These are phyloP conservation scores for Elysia crispata DNA, from an alignment of 2,888 invertebrate species.

Conservation along the genomic window DNA sequence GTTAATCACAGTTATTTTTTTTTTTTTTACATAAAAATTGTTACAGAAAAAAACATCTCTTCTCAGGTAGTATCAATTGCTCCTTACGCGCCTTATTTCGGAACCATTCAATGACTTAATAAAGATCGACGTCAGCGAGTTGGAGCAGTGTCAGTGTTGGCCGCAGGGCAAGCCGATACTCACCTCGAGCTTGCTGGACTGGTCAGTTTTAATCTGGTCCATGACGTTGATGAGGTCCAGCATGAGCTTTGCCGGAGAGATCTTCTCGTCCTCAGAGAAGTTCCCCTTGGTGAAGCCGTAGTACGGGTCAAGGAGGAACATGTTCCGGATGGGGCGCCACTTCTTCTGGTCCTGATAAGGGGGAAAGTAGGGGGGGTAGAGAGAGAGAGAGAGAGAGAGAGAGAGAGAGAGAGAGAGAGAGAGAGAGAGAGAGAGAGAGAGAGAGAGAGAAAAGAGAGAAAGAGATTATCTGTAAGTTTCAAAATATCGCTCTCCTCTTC, in stretches of 20 bases:
- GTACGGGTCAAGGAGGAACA: conserved; percentile 57
- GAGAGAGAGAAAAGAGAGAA: too few species aligned
- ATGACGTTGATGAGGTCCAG: conserved; percentile 56
- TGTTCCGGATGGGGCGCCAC: conserved; percentile 58
- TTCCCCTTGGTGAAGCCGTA: conserved; percentile 57
- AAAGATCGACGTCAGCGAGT: neutral
- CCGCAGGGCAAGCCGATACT: neutral
- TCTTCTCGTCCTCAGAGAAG: conserved; percentile 58
- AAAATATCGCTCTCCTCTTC: too few species aligned
- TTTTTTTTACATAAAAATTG: too few species aligned
- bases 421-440: too few species aligned
- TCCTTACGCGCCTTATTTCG: neutral
- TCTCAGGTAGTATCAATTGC: too few species aligned
- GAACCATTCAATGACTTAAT: too few species aligned
- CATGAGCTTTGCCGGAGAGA: conserved; percentile 60
- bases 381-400: too few species aligned
- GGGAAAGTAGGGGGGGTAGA: too few species aligned
- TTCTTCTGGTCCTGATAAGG: conserved; percentile 54
- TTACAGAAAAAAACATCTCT: too few species aligned
- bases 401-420: too few species aligned
- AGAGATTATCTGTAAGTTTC: too few species aligned
- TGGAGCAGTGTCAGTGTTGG: neutral
- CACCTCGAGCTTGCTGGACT: conserved; percentile 40
- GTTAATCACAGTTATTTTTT: too few species aligned
- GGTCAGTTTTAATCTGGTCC: conserved; percentile 39